Evolutionary conservation across 2,888 invertebrate genomes (phyloP).

Genomic region (Rhamphomyia laevipes): DNA sequence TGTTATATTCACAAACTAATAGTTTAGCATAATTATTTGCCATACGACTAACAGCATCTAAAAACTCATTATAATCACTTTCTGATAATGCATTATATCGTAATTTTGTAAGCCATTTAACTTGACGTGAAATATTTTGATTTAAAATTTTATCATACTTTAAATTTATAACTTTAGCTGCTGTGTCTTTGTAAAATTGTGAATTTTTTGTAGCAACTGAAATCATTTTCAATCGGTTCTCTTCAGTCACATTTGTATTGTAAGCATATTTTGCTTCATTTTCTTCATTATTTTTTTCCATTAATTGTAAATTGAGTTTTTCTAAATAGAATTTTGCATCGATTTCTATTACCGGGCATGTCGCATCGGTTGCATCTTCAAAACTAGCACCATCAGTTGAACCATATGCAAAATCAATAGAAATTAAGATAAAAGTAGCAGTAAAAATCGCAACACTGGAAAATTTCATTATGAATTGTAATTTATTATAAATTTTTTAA

Average conservation of each 20-base stretch:
- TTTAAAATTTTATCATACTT: slow-evolving; percentile 60
- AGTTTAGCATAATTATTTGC: slow-evolving; percentile 62
- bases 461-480: too few relatives aligned
- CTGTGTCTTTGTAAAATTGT: slow-evolving; percentile 26
- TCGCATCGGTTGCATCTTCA: background rate
- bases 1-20: slow-evolving; percentile 57
- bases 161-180: slow-evolving; percentile 36
- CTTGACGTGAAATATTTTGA: slow-evolving; percentile 55
- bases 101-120: slow-evolving; percentile 55
- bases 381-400: background rate
- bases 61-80: slow-evolving; percentile 47
- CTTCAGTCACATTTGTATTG: slow-evolving; percentile 62
- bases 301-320: slow-evolving; percentile 46
- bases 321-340: slow-evolving; percentile 48
- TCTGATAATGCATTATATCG: slow-evolving; percentile 59
- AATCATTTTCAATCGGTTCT: slow-evolving; percentile 45
- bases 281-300: slow-evolving; percentile 43
- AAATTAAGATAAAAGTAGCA: background rate
- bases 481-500: too few relatives aligned
- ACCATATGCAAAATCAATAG: background rate
- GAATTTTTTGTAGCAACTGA: slow-evolving; percentile 24
- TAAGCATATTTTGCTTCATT: slow-evolving; percentile 51
- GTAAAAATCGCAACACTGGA: too few relatives aligned
- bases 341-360: slow-evolving; percentile 39
- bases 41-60: slow-evolving; percentile 59